Conservation (phyloP, 2,113 vertebrate species). For the Sinocyclocheilus anophthalmus region DNA sequence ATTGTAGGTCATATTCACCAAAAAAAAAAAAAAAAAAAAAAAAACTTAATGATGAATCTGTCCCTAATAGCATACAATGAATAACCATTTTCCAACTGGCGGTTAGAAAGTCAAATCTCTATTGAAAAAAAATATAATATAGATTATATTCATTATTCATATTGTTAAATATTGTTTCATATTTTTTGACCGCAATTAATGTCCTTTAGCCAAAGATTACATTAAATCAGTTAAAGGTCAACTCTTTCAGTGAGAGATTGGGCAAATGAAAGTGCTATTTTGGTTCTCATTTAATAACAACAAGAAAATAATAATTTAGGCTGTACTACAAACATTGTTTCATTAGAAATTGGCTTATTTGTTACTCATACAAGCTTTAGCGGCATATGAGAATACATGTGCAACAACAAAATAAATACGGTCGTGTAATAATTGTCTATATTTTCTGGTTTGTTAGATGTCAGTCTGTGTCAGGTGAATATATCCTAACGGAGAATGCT, state of each 20-base stretch:
- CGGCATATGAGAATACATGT: slow-evolving; percentile 60
- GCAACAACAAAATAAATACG: slow-evolving; percentile 44
- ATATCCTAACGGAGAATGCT: slow-evolving; percentile 45
- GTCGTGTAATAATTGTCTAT: slow-evolving; percentile 74
- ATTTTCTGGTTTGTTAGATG: slow-evolving; percentile 57
- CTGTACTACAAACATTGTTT: slow-evolving; percentile 40
- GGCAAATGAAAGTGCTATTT: neutral
- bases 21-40: too few species aligned
- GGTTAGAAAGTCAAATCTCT: slow-evolving; percentile 69
- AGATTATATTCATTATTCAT: neutral
- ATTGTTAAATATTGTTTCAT: neutral
- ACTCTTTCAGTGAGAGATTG: neutral
- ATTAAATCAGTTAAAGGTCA: neutral
- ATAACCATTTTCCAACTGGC: slow-evolving; percentile 67
- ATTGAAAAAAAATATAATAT: neutral
- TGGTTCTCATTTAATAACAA: neutral
- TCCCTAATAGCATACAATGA: too few species aligned
- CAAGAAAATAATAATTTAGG: neutral
- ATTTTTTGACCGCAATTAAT: neutral
- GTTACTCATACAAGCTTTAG: slow-evolving; percentile 53
- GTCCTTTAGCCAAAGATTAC: neutral
- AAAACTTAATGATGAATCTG: too few species aligned
- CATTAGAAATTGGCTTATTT: neutral
- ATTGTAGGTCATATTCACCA: neutral
- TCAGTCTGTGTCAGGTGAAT: slow-evolving; percentile 68